Base-by-base conservation (phyloP, 2,113 vertebrate genomes). In the Tretioscincus oriximinensis region DNA sequence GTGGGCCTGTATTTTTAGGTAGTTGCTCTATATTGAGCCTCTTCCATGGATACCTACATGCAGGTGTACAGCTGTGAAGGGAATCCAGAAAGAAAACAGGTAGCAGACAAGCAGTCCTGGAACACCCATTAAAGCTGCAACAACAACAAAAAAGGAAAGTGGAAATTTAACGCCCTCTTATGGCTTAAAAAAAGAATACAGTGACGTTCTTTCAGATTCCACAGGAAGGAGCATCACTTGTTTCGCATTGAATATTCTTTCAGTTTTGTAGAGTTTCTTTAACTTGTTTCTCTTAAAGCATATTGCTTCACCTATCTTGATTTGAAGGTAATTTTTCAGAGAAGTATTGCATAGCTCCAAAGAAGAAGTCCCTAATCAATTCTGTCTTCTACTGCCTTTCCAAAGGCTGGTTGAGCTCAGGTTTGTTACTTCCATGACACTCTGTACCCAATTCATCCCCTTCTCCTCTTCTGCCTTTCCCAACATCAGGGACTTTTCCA, bases 201-300 rank as follows among this genome's bases (percentile, higher is more conserved):
- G 85, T 87, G 84, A 75, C 83, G 72, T 66, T 80, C 85, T 80
- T 58, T 86, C 78, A 4, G 85, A 74, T 82, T 29, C 73, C 9
- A 9, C 51, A 51, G 5, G n/a, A 11, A 20, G 3, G 26, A 12
- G 1, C 7, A 10, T 45, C 18, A 31, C 51, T 24, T 29, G 63
- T 66, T 77, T 49, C 21, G 63, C 51, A 14, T 12, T 51, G 9
- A 0, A 1, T 69, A 83, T 5, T 87, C 72, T 83, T 35, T 71
- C 22, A 29, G 7, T 47, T 45, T 76, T 76, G 20, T 76, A 21
- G n/a, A 21, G 4, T 58, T 58, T 58, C 1, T 54, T 58, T 11
- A 51, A 51, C 9, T 58, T 58, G 18, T 58, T 58, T 58, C 18
- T 18, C 18, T 58, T 58, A 5, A 58, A 4, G 14, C 16, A 58